Evolutionary conservation across 2,113 vertebrate species (phyloP).

Genomic region (Steatornis caripensis): DNA sequence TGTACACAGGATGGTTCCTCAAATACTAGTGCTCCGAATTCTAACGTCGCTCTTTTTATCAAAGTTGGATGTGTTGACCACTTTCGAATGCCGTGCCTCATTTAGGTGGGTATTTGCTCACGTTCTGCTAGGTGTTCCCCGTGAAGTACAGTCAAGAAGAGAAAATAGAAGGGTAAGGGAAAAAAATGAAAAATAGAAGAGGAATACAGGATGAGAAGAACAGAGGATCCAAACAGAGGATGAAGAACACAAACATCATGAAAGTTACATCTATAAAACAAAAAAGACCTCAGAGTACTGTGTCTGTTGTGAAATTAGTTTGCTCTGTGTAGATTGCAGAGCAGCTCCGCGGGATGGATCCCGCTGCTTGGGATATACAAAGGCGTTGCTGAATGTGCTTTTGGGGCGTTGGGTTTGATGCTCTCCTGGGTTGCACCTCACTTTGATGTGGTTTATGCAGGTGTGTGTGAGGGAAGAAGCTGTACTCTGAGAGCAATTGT

Average conservation of each 20-base stretch:
- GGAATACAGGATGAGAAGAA: neutral
- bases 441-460: constrained; percentile 6
- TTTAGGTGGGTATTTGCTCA: neutral
- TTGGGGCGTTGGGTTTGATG: neutral
- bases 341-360: neutral
- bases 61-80: neutral
- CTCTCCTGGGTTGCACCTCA: neutral
- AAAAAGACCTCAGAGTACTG: neutral
- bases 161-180: neutral
- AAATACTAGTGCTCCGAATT: neutral
- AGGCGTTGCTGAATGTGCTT: neutral
- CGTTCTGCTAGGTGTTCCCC: neutral
- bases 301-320: neutral
- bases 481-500: neutral
- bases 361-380: neutral
- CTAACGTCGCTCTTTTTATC: neutral
- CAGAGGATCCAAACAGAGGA: neutral
- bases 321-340: neutral
- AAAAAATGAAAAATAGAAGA: neutral
- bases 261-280: neutral
- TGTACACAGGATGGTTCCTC: neutral
- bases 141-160: neutral
- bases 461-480: neutral
- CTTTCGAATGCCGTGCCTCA: neutral
- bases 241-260: neutral